phyloP scores from a whole-genome alignment of 2,888 invertebrate species.

The Caenorhabditis uteleia region DNA sequence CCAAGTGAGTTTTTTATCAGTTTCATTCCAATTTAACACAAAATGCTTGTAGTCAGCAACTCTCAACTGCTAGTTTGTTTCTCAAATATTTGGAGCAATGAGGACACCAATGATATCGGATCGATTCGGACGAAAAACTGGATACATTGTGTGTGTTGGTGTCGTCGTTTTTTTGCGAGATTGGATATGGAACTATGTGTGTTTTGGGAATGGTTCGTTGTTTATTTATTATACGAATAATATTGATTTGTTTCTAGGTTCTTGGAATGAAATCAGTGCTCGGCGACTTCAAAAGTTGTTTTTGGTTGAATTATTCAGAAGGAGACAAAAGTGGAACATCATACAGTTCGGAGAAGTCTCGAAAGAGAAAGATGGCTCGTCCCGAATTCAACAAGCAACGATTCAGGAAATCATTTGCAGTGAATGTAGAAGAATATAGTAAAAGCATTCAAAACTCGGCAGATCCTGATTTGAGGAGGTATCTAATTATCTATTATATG shows the following conservation, averaged over 20 bases:
- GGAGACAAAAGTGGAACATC: constrained; percentile 14
- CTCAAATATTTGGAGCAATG: constrained; percentile 62
- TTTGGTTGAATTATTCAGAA: too few relatives aligned
- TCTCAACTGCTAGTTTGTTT: constrained; percentile 62
- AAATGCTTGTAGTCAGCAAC: constrained; percentile 44
- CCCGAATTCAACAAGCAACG: constrained; percentile 60
- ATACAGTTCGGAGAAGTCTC: constrained; percentile 14
- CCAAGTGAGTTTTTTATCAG: constrained; percentile 24
- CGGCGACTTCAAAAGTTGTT: too few relatives aligned
- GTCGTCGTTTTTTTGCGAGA: constrained; percentile 62
- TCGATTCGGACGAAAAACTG: constrained; percentile 60
- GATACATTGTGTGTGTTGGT: constrained; percentile 54
- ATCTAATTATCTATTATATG: not conserved
- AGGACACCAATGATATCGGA: constrained; percentile 63
- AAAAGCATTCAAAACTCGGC: constrained; percentile 12
- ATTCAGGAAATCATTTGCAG: constrained; percentile 54
- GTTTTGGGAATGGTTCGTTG: constrained; percentile 61
- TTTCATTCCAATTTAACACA: too few relatives aligned
- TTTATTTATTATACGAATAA: too few relatives aligned
- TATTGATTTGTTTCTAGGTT: too few relatives aligned
- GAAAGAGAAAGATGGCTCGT: constrained; percentile 52
- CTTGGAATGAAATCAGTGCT: constrained; percentile 60
- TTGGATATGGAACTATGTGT: constrained; percentile 62
- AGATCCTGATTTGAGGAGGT: constrained; percentile 27
- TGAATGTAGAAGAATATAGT: constrained; percentile 24